phyloP scores from a whole-genome alignment of 1,140 invertebrate species.

The Proctacanthus coquilletti region DNA sequence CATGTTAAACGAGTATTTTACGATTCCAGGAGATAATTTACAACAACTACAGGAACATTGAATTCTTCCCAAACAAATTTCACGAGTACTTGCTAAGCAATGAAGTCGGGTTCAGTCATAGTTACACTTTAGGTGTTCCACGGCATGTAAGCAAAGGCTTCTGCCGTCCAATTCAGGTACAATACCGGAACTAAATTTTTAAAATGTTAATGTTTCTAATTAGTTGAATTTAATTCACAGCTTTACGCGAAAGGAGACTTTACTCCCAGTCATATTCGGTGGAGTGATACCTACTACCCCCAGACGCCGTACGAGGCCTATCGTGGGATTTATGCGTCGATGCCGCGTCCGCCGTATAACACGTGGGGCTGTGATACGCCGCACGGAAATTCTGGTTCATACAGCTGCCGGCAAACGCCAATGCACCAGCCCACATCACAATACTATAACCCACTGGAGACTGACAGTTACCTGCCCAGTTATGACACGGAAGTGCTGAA shows the following conservation, averaged over 20 bases:
- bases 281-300: slow-evolving; percentile 28
- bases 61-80: slow-evolving; percentile 79
- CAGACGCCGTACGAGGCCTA: slow-evolving; percentile 28
- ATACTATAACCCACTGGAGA: slow-evolving; percentile 27
- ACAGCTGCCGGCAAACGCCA: slow-evolving; percentile 25
- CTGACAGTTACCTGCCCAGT: slow-evolving; percentile 27
- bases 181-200: too few species aligned
- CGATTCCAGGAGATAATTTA: slow-evolving; percentile 65
- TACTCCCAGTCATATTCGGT: slow-evolving; percentile 28
- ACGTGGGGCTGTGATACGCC: slow-evolving; percentile 18
- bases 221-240: slow-evolving; percentile 9
- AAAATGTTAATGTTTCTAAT: not conserved
- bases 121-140: slow-evolving; percentile 69
- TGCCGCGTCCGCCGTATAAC: slow-evolving; percentile 12
- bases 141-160: slow-evolving; percentile 79
- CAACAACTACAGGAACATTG: slow-evolving; percentile 71
- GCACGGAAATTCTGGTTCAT: slow-evolving; percentile 24
- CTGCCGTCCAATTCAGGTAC: slow-evolving; percentile 67
- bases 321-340: slow-evolving; percentile 25
- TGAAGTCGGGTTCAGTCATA: slow-evolving; percentile 81
- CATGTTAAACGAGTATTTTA: not conserved
- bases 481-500: slow-evolving; percentile 28
- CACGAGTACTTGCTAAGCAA: slow-evolving; percentile 76
- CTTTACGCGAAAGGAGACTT: slow-evolving; percentile 29
- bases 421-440: slow-evolving; percentile 24